Base-by-base conservation (phyloP, 1,140 invertebrate species). In the Chrysomallon squamiferum region DNA sequence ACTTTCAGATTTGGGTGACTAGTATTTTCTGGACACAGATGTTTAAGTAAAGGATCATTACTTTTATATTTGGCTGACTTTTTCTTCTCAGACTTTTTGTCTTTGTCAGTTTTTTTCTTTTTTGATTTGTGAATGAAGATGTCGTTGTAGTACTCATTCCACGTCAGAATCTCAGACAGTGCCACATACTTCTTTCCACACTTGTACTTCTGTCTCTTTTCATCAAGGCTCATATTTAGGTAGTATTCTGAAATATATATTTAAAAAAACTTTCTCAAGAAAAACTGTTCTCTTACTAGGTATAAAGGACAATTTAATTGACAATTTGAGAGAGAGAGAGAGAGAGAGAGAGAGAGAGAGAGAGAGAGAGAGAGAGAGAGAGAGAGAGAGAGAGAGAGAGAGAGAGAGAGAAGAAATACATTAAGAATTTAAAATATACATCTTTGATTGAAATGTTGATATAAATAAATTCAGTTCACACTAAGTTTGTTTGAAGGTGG, bases 161-260 rank as follows among this genome's bases (percentile, higher is more conserved):
- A 93, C 9, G 88, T 88, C 50, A 86, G 84, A 64, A 93, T 85
- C 38, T 88, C 68, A 56, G 87, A 76, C 6, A 89, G 27, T 22
- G 79, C 83, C 20, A 81, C 62, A 71, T 71, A 88, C 0, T 81
- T 86, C 18, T 87, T 77, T 4, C 75, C 75, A 71, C 84, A 85
- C 59, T 85, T 86, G 66, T 89, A 91, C 2, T 80, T 62, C 62
- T 87, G 85, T 45, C 88, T 83, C 75, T 90, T 91, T 35, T 90
- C 87, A 11, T 87, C 64, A 22, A 66, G 18, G 15, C 59, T 11
- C 68, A 78, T 73, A 11, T 60, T 71, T 27, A 72, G 25, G 65
- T 60, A 78, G 22, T 65, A 62, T 38, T 74, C 75, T 77, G 65
- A 27, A 38, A 38, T 38, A 38, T n/a, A n/a, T n/a, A n/a, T n/a